phyloP scores from a whole-genome alignment of 2,113 vertebrate genomes.

The Motacilla alba region DNA sequence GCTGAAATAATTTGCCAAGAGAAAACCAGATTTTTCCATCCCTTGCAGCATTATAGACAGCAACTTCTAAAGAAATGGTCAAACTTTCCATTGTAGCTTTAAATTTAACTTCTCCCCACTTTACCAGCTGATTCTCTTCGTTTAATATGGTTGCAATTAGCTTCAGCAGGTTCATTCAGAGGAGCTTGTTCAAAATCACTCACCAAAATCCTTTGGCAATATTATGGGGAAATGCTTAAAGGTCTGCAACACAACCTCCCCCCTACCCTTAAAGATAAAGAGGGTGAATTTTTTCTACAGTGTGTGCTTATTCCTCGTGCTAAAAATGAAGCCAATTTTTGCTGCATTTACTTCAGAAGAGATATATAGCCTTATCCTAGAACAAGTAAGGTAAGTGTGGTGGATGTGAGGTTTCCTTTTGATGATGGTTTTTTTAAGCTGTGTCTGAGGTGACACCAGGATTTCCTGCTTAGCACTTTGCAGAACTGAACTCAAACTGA shows the following conservation, averaged over 20 bases:
- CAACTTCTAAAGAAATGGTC: background rate
- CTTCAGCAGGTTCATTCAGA: background rate
- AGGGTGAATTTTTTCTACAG: background rate
- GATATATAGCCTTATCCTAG: background rate
- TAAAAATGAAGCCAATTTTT: background rate
- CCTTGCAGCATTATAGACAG: background rate
- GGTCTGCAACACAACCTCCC: background rate
- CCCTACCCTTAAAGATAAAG: background rate
- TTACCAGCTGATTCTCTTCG: background rate
- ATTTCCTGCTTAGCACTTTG: background rate
- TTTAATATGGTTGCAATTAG: background rate
- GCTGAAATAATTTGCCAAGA: background rate
- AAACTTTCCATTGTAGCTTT: background rate
- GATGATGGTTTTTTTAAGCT: fast-evolving
- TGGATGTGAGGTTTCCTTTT: background rate
- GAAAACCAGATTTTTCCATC: background rate
- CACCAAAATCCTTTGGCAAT: background rate
- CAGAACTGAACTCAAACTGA: background rate
- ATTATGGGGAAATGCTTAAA: background rate
- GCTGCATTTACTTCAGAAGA: background rate
- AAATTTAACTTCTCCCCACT: background rate
- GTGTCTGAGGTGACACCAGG: background rate
- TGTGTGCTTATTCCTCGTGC: fast-evolving
- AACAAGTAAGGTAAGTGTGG: background rate
- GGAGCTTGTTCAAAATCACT: background rate